These are phyloP conservation scores for Brachionus paranguensis DNA, from an alignment of 1,140 invertebrate species.

Conservation along the genomic window DNA sequence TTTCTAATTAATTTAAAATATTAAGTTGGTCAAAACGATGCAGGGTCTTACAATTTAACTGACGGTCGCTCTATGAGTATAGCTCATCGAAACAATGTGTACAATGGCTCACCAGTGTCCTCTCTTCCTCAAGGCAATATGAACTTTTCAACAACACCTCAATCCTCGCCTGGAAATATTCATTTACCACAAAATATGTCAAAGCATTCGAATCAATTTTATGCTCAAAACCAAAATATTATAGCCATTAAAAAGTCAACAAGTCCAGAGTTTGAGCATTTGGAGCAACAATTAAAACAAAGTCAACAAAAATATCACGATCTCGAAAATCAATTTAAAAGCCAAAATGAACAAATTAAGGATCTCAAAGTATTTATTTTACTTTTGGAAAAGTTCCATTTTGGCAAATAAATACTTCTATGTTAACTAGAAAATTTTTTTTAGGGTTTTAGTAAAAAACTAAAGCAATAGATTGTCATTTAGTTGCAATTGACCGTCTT, in stretches of 20 bases:
- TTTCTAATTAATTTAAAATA: background rate
- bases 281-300: slow-evolving; percentile 6
- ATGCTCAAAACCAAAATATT: background rate
- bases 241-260: background rate
- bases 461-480: background rate
- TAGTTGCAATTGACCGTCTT: background rate
- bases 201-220: background rate
- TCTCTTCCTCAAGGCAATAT: background rate
- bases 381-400: background rate
- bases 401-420: background rate
- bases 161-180: background rate
- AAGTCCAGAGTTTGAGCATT: slow-evolving; percentile 4
- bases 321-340: background rate
- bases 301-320: slow-evolving; percentile 30
- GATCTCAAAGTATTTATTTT: background rate
- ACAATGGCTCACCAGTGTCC: background rate
- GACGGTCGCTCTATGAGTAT: background rate
- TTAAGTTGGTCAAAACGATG: background rate
- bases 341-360: background rate
- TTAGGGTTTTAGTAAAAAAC: background rate
- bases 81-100: slow-evolving; percentile 7
- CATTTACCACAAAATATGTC: background rate
- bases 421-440: background rate
- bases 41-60: background rate
- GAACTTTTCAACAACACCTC: slow-evolving; percentile 1